These are phyloP conservation scores for Channallabes apus DNA, from an alignment of 2,797 vertebrate species.

Conservation along the genomic window DNA sequence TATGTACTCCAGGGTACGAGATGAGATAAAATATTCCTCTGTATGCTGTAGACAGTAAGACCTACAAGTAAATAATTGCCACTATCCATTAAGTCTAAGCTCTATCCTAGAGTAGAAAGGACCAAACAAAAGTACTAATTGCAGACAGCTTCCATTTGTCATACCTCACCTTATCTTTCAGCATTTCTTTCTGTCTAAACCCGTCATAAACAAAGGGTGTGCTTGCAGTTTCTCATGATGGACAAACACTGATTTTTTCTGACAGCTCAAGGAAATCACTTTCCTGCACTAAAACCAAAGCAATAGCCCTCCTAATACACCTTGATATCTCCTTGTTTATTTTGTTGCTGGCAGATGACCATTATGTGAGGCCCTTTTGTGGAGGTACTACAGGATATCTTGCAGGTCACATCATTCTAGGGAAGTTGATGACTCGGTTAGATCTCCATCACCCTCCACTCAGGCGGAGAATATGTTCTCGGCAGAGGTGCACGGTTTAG, in stretches of 20 bases:
- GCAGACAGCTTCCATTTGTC: background rate
- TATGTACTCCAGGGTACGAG: slow-evolving; percentile 10
- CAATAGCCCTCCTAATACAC: slow-evolving; percentile 77
- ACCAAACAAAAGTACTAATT: slow-evolving; percentile 7
- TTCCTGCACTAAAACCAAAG: slow-evolving; percentile 80
- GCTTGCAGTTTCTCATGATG: slow-evolving; percentile 42
- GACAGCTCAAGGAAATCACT: slow-evolving; percentile 83
- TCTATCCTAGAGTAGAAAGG: background rate
- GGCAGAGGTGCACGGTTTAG: slow-evolving; percentile 60
- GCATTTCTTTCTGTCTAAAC: slow-evolving; percentile 14
- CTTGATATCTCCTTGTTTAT: slow-evolving; percentile 84
- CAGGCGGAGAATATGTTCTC: slow-evolving; percentile 75
- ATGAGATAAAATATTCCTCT: slow-evolving; percentile 7
- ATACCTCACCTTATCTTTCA: slow-evolving; percentile 9
- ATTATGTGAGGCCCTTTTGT: slow-evolving; percentile 76
- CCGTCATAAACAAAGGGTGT: slow-evolving; percentile 15
- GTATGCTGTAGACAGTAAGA: background rate
- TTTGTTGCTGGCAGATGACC: slow-evolving; percentile 79
- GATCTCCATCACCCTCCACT: slow-evolving; percentile 83
- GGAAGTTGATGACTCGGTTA: slow-evolving; percentile 87
- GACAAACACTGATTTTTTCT: slow-evolving; percentile 76
- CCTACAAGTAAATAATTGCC: background rate
- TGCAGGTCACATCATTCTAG: slow-evolving; percentile 84
- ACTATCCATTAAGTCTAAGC: background rate
- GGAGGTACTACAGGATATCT: slow-evolving; percentile 78